Evolutionary conservation across 2,113 vertebrate species (phyloP).

Genomic region (Aphyosemion australe): DNA sequence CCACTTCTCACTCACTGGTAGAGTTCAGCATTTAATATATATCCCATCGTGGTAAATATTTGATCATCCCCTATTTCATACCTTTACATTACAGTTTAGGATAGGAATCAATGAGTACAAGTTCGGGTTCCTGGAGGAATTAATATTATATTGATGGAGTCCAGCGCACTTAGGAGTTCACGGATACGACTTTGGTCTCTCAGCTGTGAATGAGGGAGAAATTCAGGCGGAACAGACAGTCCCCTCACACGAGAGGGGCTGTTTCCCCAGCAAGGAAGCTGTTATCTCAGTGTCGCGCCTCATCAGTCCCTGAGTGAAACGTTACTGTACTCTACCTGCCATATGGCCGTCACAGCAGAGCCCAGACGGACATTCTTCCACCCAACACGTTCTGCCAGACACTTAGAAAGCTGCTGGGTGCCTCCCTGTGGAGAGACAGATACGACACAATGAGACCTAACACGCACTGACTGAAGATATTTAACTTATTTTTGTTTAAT

Average conservation of each 20-base stretch:
- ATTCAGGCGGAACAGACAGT: conserved; percentile 47
- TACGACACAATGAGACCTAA: conserved; percentile 33
- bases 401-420: conserved; percentile 77
- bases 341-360: conserved; percentile 76
- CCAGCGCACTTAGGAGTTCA: background rate
- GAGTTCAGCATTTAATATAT: background rate
- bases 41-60: background rate
- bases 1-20: too few species aligned
- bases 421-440: conserved; percentile 78
- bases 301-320: conserved; percentile 66
- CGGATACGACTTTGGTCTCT: conserved; percentile 15
- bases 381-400: conserved; percentile 72
- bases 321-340: conserved; percentile 77
- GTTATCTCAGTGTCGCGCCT: conserved; percentile 65
- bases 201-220: conserved; percentile 40
- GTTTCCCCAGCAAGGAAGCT: conserved; percentile 57
- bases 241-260: conserved; percentile 47
- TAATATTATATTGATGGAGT: conserved; percentile 1
- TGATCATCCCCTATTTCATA: background rate
- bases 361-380: conserved; percentile 69
- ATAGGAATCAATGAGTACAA: background rate
- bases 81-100: background rate
- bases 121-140: background rate
- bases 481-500: background rate
- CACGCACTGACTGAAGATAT: background rate